A percentile compares a stretch with the other conserved stretches of the same genome.
phyloP scores from a whole-genome alignment of 2,797 vertebrate genomes.

The Phataginus tetradactyla region DNA sequence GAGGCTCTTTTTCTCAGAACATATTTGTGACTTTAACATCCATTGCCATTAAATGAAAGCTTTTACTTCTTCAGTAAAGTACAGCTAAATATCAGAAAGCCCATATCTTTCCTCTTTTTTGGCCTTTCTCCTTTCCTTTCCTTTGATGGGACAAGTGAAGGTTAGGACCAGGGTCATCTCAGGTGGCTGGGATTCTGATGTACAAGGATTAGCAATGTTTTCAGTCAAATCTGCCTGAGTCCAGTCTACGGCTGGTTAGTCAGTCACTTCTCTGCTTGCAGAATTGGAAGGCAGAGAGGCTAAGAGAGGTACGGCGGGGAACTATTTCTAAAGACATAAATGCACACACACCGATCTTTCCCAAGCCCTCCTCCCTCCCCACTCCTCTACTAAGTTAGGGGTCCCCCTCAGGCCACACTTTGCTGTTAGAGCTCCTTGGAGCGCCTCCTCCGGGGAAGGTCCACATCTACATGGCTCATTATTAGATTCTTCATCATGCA shows the following conservation, averaged over 20 bases:
- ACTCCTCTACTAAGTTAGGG: not conserved
- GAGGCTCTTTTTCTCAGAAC: not conserved
- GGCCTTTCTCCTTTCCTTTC: not conserved
- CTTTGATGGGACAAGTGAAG: not conserved
- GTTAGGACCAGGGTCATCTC: not conserved
- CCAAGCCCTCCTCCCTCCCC: not conserved
- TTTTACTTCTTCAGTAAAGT: not conserved
- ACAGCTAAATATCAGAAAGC: not conserved
- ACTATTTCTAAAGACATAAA: not conserved
- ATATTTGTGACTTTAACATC: not conserved
- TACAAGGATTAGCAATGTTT: not conserved
- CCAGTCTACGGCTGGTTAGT: not conserved
- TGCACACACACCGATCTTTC: not conserved
- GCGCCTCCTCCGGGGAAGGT: not conserved
- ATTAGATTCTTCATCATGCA: not conserved
- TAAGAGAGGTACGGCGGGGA: not conserved
- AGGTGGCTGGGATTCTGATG: not conserved
- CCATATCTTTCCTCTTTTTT: not conserved
- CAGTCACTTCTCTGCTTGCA: not conserved
- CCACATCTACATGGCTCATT: not conserved
- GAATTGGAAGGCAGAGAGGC: not conserved
- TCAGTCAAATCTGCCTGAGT: not conserved
- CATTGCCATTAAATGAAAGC: not conserved
- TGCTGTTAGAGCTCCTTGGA: not conserved
- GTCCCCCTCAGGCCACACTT: not conserved